Evolutionary conservation across 2,888 invertebrate genomes (phyloP), one percentile per base, ranked within the genome.

Genomic region (Onthophagus sagittarius): DNA sequence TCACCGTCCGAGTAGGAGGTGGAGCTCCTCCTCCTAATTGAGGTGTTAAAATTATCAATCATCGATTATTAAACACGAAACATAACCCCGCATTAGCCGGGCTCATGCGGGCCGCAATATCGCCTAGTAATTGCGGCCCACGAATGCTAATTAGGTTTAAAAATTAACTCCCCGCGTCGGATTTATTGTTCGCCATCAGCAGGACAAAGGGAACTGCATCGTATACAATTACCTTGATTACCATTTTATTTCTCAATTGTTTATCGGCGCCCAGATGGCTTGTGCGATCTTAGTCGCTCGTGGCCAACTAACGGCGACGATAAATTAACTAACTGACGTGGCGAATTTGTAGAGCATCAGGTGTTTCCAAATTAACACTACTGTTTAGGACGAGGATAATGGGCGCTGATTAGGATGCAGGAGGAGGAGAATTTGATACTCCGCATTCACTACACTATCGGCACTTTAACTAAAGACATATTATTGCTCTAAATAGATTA

Each of bases 41-140:
- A 64, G 62, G 67, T 73, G 73, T 73, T 73, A 65, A 73, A 73
- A 71, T 64, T 71, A 73, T 73, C 73, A 73, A 73, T 73, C 71
- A 73, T 62, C 73, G 71, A 73, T 71, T 64, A 71, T 71, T 67
- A 67, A 67, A 67, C 23, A 67, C 67, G 67, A 67, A 67, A 67
- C 32, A 23, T 32, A 67, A 67, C 67, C 67, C n/a, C 31, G 31
- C 31, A 67, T 67, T 67, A 67, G 32, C 67, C n/a, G 15, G 13
- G 67, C 31, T 15, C 32, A 67, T 67, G 67, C 67, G 67, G 67
- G 67, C 67, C 31, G 32, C 67, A 15, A 67, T 67, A 32, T 67
- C 32, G 23, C 31, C 32, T 31, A 23, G 32, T 67, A 67, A 67
- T 67, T 67, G 32, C 23, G 32, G 31, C 67, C 67, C 32, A 67